A percentile compares a stretch with the other conserved stretches of the same genome.
These are phyloP conservation scores for Lycocerus yunnanus DNA, from an alignment of 2,888 invertebrate genomes.

Conservation along the genomic window DNA sequence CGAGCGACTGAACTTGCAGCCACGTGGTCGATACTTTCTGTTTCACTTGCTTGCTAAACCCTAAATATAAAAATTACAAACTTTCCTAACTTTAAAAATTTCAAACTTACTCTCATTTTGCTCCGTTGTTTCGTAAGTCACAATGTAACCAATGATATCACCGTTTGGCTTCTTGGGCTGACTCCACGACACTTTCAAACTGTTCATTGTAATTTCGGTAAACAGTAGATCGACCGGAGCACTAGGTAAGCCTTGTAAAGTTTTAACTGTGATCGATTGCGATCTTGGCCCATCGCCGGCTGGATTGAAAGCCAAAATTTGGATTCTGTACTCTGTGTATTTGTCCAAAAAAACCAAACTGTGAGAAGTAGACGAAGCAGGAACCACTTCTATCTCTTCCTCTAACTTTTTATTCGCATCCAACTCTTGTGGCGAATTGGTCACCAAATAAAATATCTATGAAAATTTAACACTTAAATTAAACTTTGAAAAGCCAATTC, in stretches of 20 bases:
- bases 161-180: slow-evolving; percentile 90
- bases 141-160: slow-evolving; percentile 85
- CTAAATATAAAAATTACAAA: slow-evolving; percentile 55
- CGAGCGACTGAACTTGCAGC: slow-evolving; percentile 81
- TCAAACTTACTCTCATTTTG: slow-evolving; percentile 81
- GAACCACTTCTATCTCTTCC: slow-evolving; percentile 90
- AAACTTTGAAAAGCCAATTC: no score
- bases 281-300: slow-evolving; percentile 97
- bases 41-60: slow-evolving; percentile 92
- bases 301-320: slow-evolving; percentile 93
- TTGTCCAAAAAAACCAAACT: slow-evolving; percentile 89
- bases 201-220: slow-evolving; percentile 93
- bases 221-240: slow-evolving; percentile 82
- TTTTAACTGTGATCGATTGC: slow-evolving; percentile 77
- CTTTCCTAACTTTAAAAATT: background rate
- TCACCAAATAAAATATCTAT: slow-evolving; percentile 85
- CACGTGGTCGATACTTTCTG: slow-evolving; percentile 85
- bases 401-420: slow-evolving; percentile 75
- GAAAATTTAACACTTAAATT: slow-evolving; percentile 3
- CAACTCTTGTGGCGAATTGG: slow-evolving; percentile 77
- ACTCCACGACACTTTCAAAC: slow-evolving; percentile 89
- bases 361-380: slow-evolving; percentile 81
- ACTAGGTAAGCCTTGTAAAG: slow-evolving; percentile 83
- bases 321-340: slow-evolving; percentile 88
- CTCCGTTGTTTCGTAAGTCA: slow-evolving; percentile 89